Evolutionary conservation across 2,797 vertebrate species (phyloP), one percentile per base, ranked within the genome.

Genomic region (Sebastes steindachneri): DNA sequence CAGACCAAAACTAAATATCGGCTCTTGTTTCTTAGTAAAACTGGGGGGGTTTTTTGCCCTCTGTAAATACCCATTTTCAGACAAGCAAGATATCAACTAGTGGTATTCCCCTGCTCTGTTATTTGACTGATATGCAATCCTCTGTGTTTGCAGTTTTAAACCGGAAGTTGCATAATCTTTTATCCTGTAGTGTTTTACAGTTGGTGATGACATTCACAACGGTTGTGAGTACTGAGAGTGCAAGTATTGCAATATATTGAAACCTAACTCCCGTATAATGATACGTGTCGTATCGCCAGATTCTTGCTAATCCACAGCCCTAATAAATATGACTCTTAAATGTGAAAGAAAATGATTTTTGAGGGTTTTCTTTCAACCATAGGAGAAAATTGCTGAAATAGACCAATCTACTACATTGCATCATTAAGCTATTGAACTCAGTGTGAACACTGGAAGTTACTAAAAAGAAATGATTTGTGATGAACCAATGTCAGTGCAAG

Each of bases 111-210:
- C 17, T 14, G 4, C 37, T 54, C 21, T 45, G 7, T 70, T 31
- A 23, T 57, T 77, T 25, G 45, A 21, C 9, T 15, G 5, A 63
- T 11, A 4, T 35, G 19, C 26, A 29, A 29, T 59, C n/a, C 1
- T 25, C 11, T 33, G 23, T 35, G 26, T 33, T 65, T 8, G 84
- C 84, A 73, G 63, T 82, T 90, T 85, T 69, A 48, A 83, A 73
- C 55, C 28, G 86, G 88, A 93, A 90, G 82, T 91, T 93, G 25
- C 82, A 23, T 83, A 91, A 92, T 29, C 19, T 23, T 58, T 68
- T 57, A 28, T 77, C 77, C 80, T 81, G 77, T 55, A 12, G 33
- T 57, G n/a, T 68, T 73, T 48, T 57, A 64, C 70, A 59, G 45
- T 55, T 41, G 17, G 58, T 63, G 53, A n/a, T 45, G 19, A 69